Evolutionary conservation across 2,797 vertebrate species (phyloP).

Genomic region (Perodicticus potto): DNA sequence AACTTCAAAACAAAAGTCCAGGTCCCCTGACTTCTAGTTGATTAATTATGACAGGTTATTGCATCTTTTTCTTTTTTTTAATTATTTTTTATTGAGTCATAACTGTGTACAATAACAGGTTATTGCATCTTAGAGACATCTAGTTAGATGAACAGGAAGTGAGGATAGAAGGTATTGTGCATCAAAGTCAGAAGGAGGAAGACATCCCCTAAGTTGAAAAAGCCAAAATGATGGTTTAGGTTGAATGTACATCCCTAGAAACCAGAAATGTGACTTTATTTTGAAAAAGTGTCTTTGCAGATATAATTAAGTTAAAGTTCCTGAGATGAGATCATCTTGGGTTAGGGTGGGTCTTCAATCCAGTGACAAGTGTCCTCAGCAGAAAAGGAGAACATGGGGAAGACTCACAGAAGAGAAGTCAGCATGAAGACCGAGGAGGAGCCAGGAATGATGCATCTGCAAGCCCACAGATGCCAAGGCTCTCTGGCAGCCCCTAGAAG

Average conservation of each 20-base stretch:
- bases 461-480: background rate
- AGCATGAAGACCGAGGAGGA: background rate
- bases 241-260: background rate
- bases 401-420: background rate
- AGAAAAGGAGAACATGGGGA: background rate
- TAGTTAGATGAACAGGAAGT: background rate
- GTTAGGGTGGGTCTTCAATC: background rate
- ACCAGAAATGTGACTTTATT: background rate
- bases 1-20: constrained; percentile 43
- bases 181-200: background rate
- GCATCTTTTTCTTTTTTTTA: too few relatives aligned
- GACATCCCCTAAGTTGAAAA: background rate
- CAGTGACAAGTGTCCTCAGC: background rate
- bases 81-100: too few relatives aligned
- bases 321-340: background rate
- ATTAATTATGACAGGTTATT: constrained; percentile 29
- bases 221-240: background rate
- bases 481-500: background rate
- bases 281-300: background rate
- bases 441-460: background rate
- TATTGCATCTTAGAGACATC: background rate
- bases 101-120: too few relatives aligned
- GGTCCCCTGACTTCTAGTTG: background rate
- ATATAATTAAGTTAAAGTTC: background rate
- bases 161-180: background rate